phyloP scores from a whole-genome alignment of 2,888 invertebrate genomes.

The Leucophora obtusa region DNA sequence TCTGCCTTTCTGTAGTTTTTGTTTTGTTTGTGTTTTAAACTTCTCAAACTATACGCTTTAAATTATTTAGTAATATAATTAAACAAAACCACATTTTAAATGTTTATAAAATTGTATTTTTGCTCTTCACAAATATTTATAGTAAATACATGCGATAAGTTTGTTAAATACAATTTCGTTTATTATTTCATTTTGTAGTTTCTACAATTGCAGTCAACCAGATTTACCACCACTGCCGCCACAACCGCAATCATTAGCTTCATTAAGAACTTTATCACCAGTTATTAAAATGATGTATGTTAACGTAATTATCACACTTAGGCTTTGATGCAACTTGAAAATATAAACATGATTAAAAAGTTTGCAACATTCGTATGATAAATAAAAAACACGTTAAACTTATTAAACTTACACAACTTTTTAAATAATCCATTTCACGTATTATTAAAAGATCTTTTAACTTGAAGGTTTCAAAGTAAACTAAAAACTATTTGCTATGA shows the following conservation, averaged over 20 bases:
- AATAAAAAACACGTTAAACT: background rate
- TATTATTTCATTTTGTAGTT: conserved; percentile 8
- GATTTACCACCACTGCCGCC: conserved; percentile 20
- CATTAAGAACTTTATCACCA: conserved; percentile 25
- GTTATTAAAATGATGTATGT: conserved; percentile 19
- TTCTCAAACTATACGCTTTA: background rate
- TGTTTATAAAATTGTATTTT: conserved; percentile 3
- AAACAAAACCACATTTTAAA: background rate
- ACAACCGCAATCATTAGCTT: conserved; percentile 16
- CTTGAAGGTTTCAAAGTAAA: conserved; percentile 12
- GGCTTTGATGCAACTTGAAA: conserved; percentile 17
- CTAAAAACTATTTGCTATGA: background rate
- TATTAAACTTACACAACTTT: conserved; percentile 17
- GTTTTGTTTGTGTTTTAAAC: background rate
- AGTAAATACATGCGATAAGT: background rate
- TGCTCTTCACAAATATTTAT: conserved; percentile 10
- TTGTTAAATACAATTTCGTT: conserved; percentile 11
- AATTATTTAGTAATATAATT: conserved; percentile 5
- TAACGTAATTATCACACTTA: conserved; percentile 4
- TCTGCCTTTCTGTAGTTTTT: background rate
- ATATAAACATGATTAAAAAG: too few species aligned
- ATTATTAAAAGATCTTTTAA: conserved; percentile 2
- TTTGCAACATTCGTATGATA: background rate
- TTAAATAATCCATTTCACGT: conserved; percentile 23
- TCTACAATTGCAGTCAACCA: conserved; percentile 12